phyloP scores from a whole-genome alignment of 2,888 invertebrate genomes.

The Callyntrura guangdongensis region DNA sequence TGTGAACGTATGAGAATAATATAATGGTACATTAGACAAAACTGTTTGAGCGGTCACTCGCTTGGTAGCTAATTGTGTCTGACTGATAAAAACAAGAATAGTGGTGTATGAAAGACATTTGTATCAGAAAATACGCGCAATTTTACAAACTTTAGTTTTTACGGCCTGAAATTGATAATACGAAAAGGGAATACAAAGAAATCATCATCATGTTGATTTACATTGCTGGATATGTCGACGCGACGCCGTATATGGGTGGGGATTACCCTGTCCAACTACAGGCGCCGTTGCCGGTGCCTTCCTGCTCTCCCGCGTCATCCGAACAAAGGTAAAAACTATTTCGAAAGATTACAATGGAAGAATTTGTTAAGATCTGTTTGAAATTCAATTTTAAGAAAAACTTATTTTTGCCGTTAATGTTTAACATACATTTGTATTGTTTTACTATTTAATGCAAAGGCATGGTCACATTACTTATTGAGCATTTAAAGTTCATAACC shows the following conservation, averaged over 20 bases:
- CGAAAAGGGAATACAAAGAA: neutral
- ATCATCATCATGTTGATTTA: conserved; percentile 82
- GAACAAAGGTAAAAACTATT: conserved; percentile 79
- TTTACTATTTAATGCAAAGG: neutral
- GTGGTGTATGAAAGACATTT: neutral
- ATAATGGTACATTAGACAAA: neutral
- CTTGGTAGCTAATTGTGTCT: neutral
- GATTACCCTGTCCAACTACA: conserved; percentile 81
- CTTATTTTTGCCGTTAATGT: neutral
- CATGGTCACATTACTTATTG: neutral
- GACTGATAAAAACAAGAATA: neutral
- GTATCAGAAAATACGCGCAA: conserved; percentile 14
- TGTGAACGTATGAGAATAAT: neutral
- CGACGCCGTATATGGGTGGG: conserved; percentile 82
- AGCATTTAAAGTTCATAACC: conserved; percentile 29
- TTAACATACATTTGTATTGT: neutral
- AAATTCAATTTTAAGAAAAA: too few species aligned
- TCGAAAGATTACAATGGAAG: too few species aligned
- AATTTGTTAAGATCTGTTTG: too few species aligned
- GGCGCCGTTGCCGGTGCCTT: conserved; percentile 79
- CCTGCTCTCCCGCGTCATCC: conserved; percentile 80
- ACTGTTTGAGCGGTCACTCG: neutral
- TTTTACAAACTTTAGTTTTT: neutral
- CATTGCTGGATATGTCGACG: conserved; percentile 83
- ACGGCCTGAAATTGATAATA: neutral